Conservation (phyloP, 2,113 vertebrate species). For the Amia ocellicauda region DNA sequence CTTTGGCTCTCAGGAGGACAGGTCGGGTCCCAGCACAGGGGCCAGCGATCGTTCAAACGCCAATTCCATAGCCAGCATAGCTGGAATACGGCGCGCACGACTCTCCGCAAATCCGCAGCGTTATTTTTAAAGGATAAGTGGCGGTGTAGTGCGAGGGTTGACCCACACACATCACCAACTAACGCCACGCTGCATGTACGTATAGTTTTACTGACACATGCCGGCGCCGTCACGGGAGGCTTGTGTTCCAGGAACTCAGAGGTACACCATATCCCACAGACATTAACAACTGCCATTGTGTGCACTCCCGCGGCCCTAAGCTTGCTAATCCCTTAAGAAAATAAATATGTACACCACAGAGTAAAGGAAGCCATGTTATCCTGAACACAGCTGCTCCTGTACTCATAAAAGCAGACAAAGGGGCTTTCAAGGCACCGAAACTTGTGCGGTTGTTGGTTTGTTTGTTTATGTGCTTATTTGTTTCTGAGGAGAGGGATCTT, state of each 20-base stretch:
- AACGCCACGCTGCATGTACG: neutral
- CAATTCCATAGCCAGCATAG: slow-evolving; percentile 26
- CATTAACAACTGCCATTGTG: slow-evolving; percentile 34
- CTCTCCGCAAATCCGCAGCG: slow-evolving; percentile 45
- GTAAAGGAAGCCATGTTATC: slow-evolving; percentile 56
- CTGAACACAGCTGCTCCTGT: neutral
- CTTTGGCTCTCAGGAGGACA: slow-evolving; percentile 29
- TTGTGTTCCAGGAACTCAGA: slow-evolving; percentile 7
- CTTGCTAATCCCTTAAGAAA: slow-evolving; percentile 52
- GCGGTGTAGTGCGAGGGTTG: slow-evolving; percentile 23
- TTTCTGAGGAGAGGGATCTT: no score
- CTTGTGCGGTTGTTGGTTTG: neutral
- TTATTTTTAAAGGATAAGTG: slow-evolving; percentile 47
- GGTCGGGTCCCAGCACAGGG: slow-evolving; percentile 38
- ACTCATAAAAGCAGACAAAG: neutral
- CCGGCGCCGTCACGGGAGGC: slow-evolving; percentile 8
- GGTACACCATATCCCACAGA: slow-evolving; percentile 21
- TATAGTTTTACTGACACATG: slow-evolving; percentile 20
- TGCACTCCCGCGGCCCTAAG: slow-evolving; percentile 13
- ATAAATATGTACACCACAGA: slow-evolving; percentile 52
- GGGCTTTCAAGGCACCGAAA: slow-evolving; percentile 2
- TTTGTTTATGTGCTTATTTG: no score
- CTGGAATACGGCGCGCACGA: neutral
- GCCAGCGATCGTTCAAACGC: slow-evolving; percentile 40
- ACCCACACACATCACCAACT: slow-evolving; percentile 12